A percentile compares a stretch with the other conserved stretches of the same genome.
Conservation (phyloP, 1,140 invertebrate species). For the Drosophila repleta region DNA sequence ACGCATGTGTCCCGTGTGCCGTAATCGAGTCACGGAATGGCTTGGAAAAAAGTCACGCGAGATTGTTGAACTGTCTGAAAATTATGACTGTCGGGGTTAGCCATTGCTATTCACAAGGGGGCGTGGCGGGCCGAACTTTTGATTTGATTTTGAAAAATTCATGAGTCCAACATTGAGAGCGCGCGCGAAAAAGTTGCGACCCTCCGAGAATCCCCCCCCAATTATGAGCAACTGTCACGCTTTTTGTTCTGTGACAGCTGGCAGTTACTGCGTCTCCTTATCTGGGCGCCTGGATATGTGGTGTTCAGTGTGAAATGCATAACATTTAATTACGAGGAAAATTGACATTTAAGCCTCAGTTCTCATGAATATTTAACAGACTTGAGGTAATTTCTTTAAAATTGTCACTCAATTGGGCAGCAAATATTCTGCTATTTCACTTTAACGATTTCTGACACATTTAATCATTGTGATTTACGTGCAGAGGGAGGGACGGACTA, state of each 20-base stretch:
- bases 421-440: background rate
- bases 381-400: background rate
- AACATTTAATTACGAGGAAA: constrained; percentile 25
- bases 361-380: constrained; percentile 11
- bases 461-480: background rate
- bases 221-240: constrained; percentile 45
- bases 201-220: background rate
- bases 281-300: constrained; percentile 6
- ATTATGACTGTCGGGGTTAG: constrained; percentile 65
- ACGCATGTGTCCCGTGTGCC: constrained; percentile 54
- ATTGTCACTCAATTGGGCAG: too few relatives aligned
- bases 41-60: constrained; percentile 70
- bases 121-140: constrained; percentile 49
- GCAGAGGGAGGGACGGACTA: too few relatives aligned
- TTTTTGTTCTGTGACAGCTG: constrained; percentile 28
- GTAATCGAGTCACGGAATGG: constrained; percentile 76
- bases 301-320: background rate
- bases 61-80: constrained; percentile 68
- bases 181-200: constrained; percentile 53
- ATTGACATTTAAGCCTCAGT: constrained; percentile 1
- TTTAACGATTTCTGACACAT: too few relatives aligned
- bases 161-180: constrained; percentile 60
- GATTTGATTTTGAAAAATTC: constrained; percentile 76
- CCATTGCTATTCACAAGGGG: constrained; percentile 22
- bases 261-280: constrained; percentile 3